Percentiles rank a stretch among this genome's conserved stretches.
phyloP scores from a whole-genome alignment of 2,113 vertebrate genomes.

The Hucho hucho region DNA sequence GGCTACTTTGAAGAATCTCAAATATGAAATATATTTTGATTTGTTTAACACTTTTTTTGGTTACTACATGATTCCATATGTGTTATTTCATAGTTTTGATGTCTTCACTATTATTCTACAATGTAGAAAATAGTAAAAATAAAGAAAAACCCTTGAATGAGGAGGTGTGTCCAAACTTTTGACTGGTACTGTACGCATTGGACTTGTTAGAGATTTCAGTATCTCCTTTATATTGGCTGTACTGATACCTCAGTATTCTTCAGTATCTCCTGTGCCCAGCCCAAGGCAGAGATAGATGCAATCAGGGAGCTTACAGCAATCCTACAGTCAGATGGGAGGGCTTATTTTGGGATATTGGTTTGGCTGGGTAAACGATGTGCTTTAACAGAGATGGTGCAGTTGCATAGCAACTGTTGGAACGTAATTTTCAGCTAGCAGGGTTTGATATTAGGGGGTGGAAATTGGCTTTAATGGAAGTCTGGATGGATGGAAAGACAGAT shows the following conservation, averaged over 20 bases:
- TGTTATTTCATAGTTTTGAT: no score
- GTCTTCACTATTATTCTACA: no score
- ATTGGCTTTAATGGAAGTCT: background rate
- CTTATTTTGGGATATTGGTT: conserved; percentile 70
- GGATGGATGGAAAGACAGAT: background rate
- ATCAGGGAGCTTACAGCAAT: conserved; percentile 10
- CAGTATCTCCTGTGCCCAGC: background rate
- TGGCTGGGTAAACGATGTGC: conserved; percentile 73
- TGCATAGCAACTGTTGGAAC: conserved; percentile 68
- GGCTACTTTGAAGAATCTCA: no score
- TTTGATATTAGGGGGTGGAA: conserved; percentile 55
- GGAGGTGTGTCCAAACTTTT: no score
- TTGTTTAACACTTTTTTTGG: no score
- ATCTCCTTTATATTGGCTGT: background rate
- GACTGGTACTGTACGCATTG: no score
- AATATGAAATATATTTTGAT: no score
- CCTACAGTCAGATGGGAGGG: conserved; percentile 35
- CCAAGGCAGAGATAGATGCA: background rate
- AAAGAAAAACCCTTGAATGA: no score
- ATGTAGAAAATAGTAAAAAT: no score
- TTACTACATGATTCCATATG: no score
- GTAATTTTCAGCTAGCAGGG: conserved; percentile 68
- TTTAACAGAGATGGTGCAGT: conserved; percentile 64
- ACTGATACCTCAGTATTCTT: background rate
- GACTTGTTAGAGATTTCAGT: no score